A percentile compares a stretch with the other conserved stretches of the same genome.
These are phyloP conservation scores for Contarinia nasturtii DNA, from an alignment of 1,140 invertebrate genomes.

Conservation along the genomic window DNA sequence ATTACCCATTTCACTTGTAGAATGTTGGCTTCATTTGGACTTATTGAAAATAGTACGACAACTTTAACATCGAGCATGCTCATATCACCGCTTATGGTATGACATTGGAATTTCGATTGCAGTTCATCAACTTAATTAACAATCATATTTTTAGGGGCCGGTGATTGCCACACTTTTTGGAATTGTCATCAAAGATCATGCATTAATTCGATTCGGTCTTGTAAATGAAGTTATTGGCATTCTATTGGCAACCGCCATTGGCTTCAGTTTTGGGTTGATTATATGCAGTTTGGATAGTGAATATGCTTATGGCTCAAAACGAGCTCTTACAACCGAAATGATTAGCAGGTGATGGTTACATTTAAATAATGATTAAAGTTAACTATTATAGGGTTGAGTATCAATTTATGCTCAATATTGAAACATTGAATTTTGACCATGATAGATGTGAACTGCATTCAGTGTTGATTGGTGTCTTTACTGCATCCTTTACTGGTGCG, in stretches of 20 bases:
- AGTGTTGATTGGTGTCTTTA: constrained; percentile 43
- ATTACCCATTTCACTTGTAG: constrained; percentile 9
- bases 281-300: constrained; percentile 31
- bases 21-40: constrained; percentile 38
- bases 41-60: constrained; percentile 59
- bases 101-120: constrained; percentile 7
- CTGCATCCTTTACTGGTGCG: constrained; percentile 51
- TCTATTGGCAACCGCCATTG: constrained; percentile 35
- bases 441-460: constrained; percentile 38
- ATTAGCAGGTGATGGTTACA: constrained; percentile 29
- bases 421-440: constrained; percentile 4
- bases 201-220: constrained; percentile 36
- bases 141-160: constrained; percentile 33
- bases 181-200: constrained; percentile 40
- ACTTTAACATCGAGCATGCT: constrained; percentile 58
- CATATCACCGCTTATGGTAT: constrained; percentile 58
- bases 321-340: constrained; percentile 53
- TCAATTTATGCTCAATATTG: neutral
- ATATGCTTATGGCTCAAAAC: constrained; percentile 27
- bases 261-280: constrained; percentile 47
- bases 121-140: neutral
- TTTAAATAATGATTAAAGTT: neutral
- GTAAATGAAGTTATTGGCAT: constrained; percentile 44
- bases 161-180: constrained; percentile 57
- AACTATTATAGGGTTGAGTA: neutral